A percentile compares a stretch with the other conserved stretches of the same genome.
phyloP scores from a whole-genome alignment of 2,113 vertebrate species.

The Caranx ignobilis region DNA sequence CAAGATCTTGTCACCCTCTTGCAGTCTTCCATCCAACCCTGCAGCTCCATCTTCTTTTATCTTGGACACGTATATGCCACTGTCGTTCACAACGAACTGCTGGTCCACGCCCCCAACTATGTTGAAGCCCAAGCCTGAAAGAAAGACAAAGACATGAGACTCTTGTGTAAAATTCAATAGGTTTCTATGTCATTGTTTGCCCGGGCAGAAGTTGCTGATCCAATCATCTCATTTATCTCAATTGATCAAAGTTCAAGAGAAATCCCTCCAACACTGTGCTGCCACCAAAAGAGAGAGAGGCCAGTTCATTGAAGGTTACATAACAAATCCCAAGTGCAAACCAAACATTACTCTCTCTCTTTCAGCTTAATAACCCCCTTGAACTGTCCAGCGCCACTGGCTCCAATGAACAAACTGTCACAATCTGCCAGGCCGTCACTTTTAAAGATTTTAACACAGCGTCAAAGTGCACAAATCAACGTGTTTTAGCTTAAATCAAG shows the following conservation, averaged over 20 bases:
- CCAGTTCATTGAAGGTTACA: background rate
- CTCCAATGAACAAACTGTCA: background rate
- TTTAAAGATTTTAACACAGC: background rate
- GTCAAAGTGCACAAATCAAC: background rate
- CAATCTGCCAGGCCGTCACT: conserved; percentile 19
- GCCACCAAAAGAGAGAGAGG: background rate
- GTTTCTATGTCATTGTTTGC: background rate
- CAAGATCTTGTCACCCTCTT: conserved; percentile 96
- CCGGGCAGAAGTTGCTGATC: background rate
- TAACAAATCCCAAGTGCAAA: background rate
- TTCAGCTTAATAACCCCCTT: background rate
- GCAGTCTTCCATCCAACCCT: conserved; percentile 90
- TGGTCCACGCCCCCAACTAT: conserved; percentile 96
- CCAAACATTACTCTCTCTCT: background rate
- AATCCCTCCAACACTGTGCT: background rate
- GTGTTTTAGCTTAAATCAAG: background rate
- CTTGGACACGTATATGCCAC: conserved; percentile 93
- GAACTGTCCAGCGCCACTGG: background rate
- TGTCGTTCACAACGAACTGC: conserved; percentile 89
- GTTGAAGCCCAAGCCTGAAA: conserved; percentile 95
- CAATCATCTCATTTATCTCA: conserved; percentile 27
- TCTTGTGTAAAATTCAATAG: background rate
- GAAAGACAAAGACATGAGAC: background rate
- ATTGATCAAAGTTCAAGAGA: conserved; percentile 58
- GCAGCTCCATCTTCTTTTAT: conserved; percentile 96